A percentile compares a stretch with the other conserved stretches of the same genome.
phyloP scores from a whole-genome alignment of 2,797 vertebrate species.

The Falco berigora region DNA sequence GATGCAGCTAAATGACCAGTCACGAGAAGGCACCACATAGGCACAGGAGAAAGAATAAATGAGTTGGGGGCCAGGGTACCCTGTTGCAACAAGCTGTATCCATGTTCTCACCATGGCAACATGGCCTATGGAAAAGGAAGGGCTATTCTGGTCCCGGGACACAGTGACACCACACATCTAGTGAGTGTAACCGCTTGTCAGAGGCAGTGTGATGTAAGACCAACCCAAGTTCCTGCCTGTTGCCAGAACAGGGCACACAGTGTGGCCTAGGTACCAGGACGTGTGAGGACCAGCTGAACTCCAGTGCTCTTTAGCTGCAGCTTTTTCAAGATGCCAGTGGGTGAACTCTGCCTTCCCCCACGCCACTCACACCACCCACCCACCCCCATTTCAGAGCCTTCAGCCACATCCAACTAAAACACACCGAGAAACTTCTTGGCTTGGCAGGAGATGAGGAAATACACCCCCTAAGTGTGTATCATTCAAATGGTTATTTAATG shows the following conservation, averaged over 20 bases:
- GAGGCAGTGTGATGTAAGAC: not conserved
- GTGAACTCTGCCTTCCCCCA: not conserved
- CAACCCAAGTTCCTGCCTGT: not conserved
- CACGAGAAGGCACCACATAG: rapidly evolving
- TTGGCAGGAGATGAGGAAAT: not conserved
- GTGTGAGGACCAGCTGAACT: not conserved
- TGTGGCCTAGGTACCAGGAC: rapidly evolving
- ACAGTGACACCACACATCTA: not conserved
- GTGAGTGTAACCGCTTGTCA: rapidly evolving
- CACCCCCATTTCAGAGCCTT: not conserved
- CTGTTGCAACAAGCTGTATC: not conserved
- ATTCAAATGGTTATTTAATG: not conserved
- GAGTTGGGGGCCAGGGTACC: not conserved
- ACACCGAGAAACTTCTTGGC: not conserved
- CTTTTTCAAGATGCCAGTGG: not conserved
- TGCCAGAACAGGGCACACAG: not conserved
- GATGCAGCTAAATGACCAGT: not conserved
- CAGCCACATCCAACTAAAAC: not conserved
- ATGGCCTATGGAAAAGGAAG: not conserved
- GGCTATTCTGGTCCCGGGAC: not conserved
- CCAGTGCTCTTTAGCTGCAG: not conserved
- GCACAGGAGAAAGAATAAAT: not conserved
- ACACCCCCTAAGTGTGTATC: not conserved
- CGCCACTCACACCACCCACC: too few relatives aligned
- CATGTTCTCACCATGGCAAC: not conserved